Conservation (phyloP, 2,797 vertebrate genomes). For the Anguilla obscura region DNA sequence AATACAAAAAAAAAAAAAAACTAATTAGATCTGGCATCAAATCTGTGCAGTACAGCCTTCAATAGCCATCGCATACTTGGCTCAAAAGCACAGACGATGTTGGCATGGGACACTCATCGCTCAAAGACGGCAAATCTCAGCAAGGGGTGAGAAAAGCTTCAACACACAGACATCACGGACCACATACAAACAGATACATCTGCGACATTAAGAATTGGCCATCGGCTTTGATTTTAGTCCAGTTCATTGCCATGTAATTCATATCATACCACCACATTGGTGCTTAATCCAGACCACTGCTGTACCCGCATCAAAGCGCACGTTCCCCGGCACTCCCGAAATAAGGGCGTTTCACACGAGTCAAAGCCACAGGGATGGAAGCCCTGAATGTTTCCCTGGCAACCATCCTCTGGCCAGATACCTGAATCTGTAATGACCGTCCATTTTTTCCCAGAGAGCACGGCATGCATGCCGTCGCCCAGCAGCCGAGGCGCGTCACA, state of each 20-base stretch:
- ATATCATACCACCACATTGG: background rate
- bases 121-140: background rate
- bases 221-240: constrained; percentile 53
- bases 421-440: constrained; percentile 73
- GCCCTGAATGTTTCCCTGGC: constrained; percentile 65
- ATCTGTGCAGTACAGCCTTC: background rate
- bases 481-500: constrained; percentile 44
- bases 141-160: background rate
- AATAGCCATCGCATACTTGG: background rate
- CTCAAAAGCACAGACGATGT: background rate
- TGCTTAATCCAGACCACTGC: background rate
- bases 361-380: constrained; percentile 31
- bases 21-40: background rate
- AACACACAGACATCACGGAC: background rate
- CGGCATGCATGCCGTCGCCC: constrained; percentile 32
- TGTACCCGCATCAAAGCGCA: constrained; percentile 61
- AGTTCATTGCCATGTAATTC: constrained; percentile 44
- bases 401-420: constrained; percentile 70
- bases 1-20: background rate
- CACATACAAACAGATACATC: background rate
- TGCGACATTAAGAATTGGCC: background rate
- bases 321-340: constrained; percentile 60
- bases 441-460: constrained; percentile 61
- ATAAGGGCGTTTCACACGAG: constrained; percentile 60
- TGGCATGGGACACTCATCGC: background rate